Base-by-base conservation (phyloP, 2,113 vertebrate species). In the Carollia perspicillata region DNA sequence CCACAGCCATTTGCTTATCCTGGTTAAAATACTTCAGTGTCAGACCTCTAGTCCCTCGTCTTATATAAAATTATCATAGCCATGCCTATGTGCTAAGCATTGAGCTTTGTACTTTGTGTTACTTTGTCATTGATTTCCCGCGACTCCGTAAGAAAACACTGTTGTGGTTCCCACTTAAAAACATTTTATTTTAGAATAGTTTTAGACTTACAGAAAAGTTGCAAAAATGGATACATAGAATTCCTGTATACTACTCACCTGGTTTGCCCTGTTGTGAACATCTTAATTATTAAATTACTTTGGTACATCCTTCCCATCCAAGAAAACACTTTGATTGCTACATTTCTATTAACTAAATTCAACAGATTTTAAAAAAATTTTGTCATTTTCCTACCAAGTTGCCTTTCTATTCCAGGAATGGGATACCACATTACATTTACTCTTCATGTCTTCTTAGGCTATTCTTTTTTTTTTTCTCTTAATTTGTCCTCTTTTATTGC, bases 1-100 rank as follows among this genome's bases (percentile, higher is more conserved):
- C 2, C 0, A 0, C 1, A 53, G 6, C 2, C 0, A 0, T 6
- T 47, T 5, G 33, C 26, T 44, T 8, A 2, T 33, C 8, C 8
- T 3, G 12, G 8, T n/a, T 10, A 11, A 89, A 35, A 30, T 9
- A 53, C 6, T 1, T 0, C 8, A 26, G 12, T 17, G 78, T 37
- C 8, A 0, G 33, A 2, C 2, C 30, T 17, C 18, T 30, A 11
- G 37, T 37, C 55, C 26, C 22, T 80, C 13, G 1, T 18, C 58
- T 92, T 74, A n/a, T 49, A 3, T 17, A 11, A 75, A 68, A 55
- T 20, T 42, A 16, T 35, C 30, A 0, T 47, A 33, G 8, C 6
- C 23, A 26, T 23, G 23, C 13, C 4, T 65, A 6, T 79, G 47
- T 74, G 72, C 71, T n/a, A 18, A 75, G 55, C 23, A 1, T 2